Conservation (phyloP, 2,888 invertebrate genomes). For the Melanostoma scalare region DNA sequence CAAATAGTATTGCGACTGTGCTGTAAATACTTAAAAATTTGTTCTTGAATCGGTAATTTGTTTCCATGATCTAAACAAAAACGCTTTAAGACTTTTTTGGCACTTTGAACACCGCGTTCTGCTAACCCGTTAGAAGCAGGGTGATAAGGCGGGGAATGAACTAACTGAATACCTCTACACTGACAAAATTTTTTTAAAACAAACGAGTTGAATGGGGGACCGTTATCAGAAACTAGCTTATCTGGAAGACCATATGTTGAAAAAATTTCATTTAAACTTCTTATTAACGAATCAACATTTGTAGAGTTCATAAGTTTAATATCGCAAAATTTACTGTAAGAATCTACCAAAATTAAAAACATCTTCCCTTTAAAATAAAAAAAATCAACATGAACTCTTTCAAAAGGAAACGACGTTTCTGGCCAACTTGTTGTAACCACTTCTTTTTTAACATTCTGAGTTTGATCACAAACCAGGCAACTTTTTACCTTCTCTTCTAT, state of each 20-base stretch:
- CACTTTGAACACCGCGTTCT: conserved; percentile 71
- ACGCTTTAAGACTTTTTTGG: conserved; percentile 42
- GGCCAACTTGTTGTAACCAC: conserved; percentile 1
- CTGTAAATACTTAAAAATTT: conserved; percentile 36
- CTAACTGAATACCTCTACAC: conserved; percentile 61
- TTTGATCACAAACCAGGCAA: conserved; percentile 22
- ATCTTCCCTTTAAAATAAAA: conserved; percentile 5
- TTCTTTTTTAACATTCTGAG: conserved; percentile 26
- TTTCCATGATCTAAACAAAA: conserved; percentile 26
- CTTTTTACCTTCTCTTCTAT: conserved; percentile 3
- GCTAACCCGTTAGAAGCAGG: no score
- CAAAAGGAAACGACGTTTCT: neutral
- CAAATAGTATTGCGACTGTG: conserved; percentile 18
- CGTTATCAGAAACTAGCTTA: conserved; percentile 68
- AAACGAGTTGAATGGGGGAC: conserved; percentile 50
- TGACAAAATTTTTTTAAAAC: conserved; percentile 18
- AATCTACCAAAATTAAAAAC: conserved; percentile 77
- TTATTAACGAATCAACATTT: conserved; percentile 36
- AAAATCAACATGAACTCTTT: neutral
- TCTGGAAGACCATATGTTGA: no score
- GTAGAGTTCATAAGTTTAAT: conserved; percentile 73
- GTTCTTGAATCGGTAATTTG: conserved; percentile 20
- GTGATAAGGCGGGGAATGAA: no score
- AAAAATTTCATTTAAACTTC: conserved; percentile 67
- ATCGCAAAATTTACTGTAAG: conserved; percentile 80